Evolutionary conservation across 2,888 invertebrate species (phyloP).

Genomic region (Lasioglossum figueresi): DNA sequence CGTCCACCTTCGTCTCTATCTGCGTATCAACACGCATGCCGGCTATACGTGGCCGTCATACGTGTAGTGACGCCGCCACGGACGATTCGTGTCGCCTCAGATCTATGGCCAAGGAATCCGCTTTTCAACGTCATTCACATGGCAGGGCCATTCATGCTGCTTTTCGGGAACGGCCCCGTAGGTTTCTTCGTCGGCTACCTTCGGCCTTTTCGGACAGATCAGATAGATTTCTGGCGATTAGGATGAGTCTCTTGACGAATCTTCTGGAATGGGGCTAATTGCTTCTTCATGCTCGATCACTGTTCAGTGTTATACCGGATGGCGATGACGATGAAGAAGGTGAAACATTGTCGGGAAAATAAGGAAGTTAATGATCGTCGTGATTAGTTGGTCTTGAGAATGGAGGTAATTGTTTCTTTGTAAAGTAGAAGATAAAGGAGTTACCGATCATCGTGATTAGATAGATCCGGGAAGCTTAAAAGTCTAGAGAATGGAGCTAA

Average conservation of each 20-base stretch:
- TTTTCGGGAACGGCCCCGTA: not conserved
- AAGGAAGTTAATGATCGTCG: not conserved
- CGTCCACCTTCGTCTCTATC: constrained; percentile 66
- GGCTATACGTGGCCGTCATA: constrained; percentile 57
- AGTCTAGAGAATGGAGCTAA: not conserved
- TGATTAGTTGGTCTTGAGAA: not conserved
- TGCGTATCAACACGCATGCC: constrained; percentile 61
- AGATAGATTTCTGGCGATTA: not conserved
- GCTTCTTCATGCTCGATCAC: not conserved
- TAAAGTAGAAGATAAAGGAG: not conserved
- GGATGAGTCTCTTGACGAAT: accelerated
- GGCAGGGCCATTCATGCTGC: not conserved
- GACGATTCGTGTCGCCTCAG: constrained; percentile 23
- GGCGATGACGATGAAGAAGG: not conserved
- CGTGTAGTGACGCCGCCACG: constrained; percentile 33
- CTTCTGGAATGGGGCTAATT: not conserved
- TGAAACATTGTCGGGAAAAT: not conserved
- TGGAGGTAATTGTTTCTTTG: not conserved
- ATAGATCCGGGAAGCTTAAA: not conserved
- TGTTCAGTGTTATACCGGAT: not conserved
- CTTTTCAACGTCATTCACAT: constrained; percentile 9
- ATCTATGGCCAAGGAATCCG: constrained; percentile 23
- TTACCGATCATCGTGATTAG: not conserved
- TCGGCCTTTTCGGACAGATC: not conserved
- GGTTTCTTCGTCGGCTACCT: not conserved